Evolutionary conservation across 2,113 vertebrate species (phyloP).

Genomic region (Strix aluco): DNA sequence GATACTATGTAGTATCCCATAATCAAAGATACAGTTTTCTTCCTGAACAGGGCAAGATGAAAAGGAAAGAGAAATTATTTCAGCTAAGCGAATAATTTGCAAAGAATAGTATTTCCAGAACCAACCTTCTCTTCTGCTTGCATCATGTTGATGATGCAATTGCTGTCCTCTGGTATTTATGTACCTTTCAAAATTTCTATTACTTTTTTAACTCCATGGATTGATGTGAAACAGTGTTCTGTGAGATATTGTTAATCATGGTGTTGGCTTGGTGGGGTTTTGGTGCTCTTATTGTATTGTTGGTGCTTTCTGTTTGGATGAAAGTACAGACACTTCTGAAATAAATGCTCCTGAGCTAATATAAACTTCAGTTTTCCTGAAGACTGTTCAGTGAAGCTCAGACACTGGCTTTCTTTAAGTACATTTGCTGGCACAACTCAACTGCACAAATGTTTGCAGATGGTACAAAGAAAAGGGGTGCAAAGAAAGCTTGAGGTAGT

Average conservation of each 20-base stretch:
- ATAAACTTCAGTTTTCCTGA: background rate
- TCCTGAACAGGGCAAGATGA: background rate
- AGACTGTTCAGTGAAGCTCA: background rate
- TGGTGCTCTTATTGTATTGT: background rate
- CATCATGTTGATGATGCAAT: background rate
- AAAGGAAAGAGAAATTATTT: background rate
- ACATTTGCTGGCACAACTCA: background rate
- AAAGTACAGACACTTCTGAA: background rate
- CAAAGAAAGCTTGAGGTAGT: background rate
- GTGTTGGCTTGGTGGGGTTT: background rate
- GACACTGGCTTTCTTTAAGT: background rate
- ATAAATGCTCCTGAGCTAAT: background rate
- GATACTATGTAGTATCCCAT: background rate
- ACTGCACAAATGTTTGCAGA: background rate
- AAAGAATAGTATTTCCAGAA: background rate
- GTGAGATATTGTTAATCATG: background rate
- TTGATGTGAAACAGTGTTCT: background rate
- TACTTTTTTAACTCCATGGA: background rate
- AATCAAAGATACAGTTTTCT: background rate
- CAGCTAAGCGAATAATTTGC: background rate
- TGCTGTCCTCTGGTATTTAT: background rate
- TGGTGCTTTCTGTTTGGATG: background rate
- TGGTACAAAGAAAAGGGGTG: background rate
- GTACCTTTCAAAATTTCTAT: background rate
- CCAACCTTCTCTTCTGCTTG: background rate